Percentiles rank a stretch among this genome's conserved stretches.
Conservation (phyloP, 1,140 invertebrate species). For the Zaprionus camerounensis region DNA sequence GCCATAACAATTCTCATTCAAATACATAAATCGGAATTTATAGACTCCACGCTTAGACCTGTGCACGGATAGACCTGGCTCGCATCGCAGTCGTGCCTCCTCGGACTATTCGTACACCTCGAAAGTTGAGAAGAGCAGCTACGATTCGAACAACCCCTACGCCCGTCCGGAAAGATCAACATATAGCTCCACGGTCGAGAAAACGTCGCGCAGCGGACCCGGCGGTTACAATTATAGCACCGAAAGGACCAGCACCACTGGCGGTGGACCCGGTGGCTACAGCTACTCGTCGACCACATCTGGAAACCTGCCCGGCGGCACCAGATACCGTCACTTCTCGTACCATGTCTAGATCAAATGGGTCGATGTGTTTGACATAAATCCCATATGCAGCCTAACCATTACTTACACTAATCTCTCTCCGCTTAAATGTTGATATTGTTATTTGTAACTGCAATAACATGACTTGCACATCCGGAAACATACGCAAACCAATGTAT, state of each 20-base stretch:
- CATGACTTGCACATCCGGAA: constrained; percentile 14
- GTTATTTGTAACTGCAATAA: constrained; percentile 40
- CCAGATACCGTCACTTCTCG: constrained; percentile 92
- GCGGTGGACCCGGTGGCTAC: constrained; percentile 91
- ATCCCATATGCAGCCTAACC: constrained; percentile 19
- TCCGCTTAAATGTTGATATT: constrained; percentile 37
- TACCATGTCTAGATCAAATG: constrained; percentile 89
- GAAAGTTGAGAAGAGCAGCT: constrained; percentile 85
- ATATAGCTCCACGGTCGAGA: constrained; percentile 88
- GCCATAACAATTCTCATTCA: constrained; percentile 64
- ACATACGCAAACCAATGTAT: constrained; percentile 47
- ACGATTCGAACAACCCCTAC: constrained; percentile 86
- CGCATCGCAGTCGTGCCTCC: constrained; percentile 85
- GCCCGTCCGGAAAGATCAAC: constrained; percentile 86
- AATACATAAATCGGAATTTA: constrained; percentile 84
- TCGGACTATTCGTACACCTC: constrained; percentile 93
- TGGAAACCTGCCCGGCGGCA: constrained; percentile 91
- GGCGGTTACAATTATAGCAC: constrained; percentile 90
- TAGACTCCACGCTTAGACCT: constrained; percentile 94
- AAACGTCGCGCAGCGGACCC: constrained; percentile 87
- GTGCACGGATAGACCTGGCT: constrained; percentile 90
- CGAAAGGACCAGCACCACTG: constrained; percentile 88
- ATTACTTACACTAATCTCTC: constrained; percentile 33
- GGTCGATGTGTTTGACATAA: constrained; percentile 8
- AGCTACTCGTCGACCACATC: constrained; percentile 91